Evolutionary conservation across 2,797 vertebrate genomes (phyloP).

Genomic region (Microctenopoma stevenorrisi): DNA sequence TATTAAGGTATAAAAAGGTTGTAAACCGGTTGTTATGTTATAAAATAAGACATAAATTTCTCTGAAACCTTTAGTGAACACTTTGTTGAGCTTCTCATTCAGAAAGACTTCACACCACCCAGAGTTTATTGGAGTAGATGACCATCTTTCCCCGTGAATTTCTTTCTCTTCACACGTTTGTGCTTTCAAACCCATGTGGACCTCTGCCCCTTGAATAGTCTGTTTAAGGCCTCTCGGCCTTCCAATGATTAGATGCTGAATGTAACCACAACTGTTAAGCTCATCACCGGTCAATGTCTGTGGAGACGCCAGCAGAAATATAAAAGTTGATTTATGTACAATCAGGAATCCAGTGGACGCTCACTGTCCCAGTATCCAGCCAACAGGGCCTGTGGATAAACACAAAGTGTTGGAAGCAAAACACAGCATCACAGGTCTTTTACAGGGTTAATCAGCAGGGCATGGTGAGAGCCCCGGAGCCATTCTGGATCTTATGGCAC

Average conservation of each 20-base stretch:
- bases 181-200: neutral
- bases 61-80: conserved; percentile 3
- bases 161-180: neutral
- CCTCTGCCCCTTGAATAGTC: neutral
- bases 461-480: neutral
- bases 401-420: too few species aligned
- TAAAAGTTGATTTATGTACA: neutral
- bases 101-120: neutral
- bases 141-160: neutral
- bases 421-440: too few species aligned
- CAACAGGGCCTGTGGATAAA: neutral
- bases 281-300: neutral
- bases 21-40: too few species aligned
- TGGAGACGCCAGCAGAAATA: neutral
- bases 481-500: neutral
- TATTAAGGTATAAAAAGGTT: too few species aligned
- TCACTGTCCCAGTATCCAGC: neutral
- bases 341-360: neutral
- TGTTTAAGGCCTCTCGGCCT: neutral
- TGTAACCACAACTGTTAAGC: conserved; percentile 2
- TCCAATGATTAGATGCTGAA: conserved; percentile 7
- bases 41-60: neutral
- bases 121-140: neutral
- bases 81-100: neutral
- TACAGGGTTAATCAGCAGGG: too few species aligned